Conservation (phyloP, 2,797 vertebrate genomes). For the Ispidina lecontei region DNA sequence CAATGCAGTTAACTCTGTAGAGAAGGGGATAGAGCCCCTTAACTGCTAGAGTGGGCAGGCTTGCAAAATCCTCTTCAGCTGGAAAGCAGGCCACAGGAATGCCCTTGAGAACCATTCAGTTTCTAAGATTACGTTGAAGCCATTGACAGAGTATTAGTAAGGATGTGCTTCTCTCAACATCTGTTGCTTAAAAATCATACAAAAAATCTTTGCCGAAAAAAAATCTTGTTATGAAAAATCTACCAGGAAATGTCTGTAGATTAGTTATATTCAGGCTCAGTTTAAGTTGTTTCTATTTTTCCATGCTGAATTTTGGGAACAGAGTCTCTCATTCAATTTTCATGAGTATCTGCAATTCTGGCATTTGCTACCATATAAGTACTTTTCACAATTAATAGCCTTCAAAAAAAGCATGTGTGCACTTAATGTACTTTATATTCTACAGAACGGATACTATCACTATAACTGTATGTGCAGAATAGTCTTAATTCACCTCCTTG, state of each 20-base stretch:
- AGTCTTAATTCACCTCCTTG: neutral
- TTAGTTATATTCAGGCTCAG: neutral
- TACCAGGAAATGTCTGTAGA: neutral
- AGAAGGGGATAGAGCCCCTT: too few relatives aligned
- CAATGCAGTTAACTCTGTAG: too few relatives aligned
- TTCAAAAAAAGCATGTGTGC: neutral
- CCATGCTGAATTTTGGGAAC: neutral
- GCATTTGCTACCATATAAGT: neutral
- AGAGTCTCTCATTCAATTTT: neutral
- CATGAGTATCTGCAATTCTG: neutral
- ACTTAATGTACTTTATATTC: neutral
- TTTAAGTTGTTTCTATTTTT: neutral
- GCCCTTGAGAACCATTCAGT: too few relatives aligned
- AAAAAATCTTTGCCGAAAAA: too few relatives aligned
- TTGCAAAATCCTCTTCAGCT: too few relatives aligned
- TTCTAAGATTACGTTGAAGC: too few relatives aligned
- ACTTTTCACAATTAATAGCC: neutral
- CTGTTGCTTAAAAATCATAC: neutral
- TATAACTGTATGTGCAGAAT: neutral
- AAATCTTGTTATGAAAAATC: neutral
- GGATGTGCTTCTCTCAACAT: neutral
- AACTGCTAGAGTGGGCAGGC: too few relatives aligned
- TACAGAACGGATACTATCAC: neutral
- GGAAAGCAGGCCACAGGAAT: too few relatives aligned
- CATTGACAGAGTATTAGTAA: too few relatives aligned